A percentile compares a stretch with the other conserved stretches of the same genome.
Conservation (phyloP, 1,140 invertebrate species). For the Drosophila mayri region DNA sequence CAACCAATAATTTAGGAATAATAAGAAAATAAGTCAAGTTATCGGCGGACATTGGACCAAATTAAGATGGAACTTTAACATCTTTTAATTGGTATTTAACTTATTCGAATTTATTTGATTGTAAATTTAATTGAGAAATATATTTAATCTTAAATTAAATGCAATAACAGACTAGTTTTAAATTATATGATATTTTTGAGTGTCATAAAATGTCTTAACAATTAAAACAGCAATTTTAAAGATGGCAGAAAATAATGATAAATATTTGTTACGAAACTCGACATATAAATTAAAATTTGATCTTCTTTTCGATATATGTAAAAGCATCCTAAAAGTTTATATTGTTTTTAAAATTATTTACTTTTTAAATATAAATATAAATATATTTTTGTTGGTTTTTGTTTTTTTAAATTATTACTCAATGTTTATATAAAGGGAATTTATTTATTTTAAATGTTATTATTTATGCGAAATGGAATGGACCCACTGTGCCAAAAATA, state of each 20-base stretch:
- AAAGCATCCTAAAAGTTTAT: not conserved
- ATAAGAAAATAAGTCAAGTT: constrained; percentile 6
- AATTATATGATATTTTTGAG: not conserved
- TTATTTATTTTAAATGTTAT: not conserved
- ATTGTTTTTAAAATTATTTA: too few species aligned
- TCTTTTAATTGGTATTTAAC: not conserved
- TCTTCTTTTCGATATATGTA: not conserved
- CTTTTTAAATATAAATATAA: too few species aligned
- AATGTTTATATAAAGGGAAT: not conserved
- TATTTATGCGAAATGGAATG: too few species aligned
- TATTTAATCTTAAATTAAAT: not conserved
- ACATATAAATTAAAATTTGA: too few species aligned
- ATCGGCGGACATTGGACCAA: not conserved
- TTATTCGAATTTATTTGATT: not conserved
- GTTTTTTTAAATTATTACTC: too few species aligned
- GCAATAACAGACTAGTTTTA: not conserved
- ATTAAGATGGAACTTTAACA: not conserved
- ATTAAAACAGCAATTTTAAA: not conserved
- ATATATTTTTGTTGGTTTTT: too few species aligned
- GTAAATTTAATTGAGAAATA: not conserved
- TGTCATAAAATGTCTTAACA: not conserved
- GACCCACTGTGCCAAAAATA: not conserved
- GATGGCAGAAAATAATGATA: not conserved
- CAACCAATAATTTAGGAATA: constrained; percentile 33
- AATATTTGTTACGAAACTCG: not conserved